Base-by-base conservation (phyloP, 2,797 vertebrate species). In the Alcedo quadribrachys region DNA sequence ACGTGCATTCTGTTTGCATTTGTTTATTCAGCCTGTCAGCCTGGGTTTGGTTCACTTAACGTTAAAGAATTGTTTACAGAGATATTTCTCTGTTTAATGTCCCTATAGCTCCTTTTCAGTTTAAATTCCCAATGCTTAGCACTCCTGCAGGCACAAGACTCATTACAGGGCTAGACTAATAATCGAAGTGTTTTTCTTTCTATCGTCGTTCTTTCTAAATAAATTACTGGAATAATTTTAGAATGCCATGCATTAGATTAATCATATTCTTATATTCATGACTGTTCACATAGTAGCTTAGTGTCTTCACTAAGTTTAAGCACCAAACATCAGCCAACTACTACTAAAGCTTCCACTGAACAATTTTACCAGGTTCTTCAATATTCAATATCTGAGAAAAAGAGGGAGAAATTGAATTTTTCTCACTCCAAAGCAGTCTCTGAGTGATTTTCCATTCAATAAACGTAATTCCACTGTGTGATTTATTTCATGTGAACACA, bases 11-110 rank as follows among this genome's bases (percentile, higher is more conserved):
- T 35, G 58, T 81, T 78, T 87, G 55, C 19, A 6, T 85, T 91
- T 88, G 57, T 82, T 94, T 93, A 82, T 84, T 63, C 69, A 83
- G 33, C 33, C 68, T 92, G 92, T 71, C 92, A 93, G 76, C 20
- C 45, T 65, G 42, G 46, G n/a, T 95, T 90, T 86, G 58, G 51
- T 60, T 93, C 77, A 75, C 37, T 82, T 88, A 69, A 73, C 20
- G 28, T 40, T 87, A 87, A 85, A 53, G 18, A 81, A 75, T 35
- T 79, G 24, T 86, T 70, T 78, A 33, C 54, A 61, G 35, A 43
- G 25, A 87, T 62, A 81, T 85, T 88, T 92, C 53, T 88, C 55
- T 89, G 51, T 80, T 80, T 88, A 71, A 81, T 32, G 61, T 55
- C 50, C 27, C 33, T 33, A 86, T 1, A 71, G 25, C 63, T 85